Conservation (phyloP, 2,113 vertebrate species). For the Talpa occidentalis region DNA sequence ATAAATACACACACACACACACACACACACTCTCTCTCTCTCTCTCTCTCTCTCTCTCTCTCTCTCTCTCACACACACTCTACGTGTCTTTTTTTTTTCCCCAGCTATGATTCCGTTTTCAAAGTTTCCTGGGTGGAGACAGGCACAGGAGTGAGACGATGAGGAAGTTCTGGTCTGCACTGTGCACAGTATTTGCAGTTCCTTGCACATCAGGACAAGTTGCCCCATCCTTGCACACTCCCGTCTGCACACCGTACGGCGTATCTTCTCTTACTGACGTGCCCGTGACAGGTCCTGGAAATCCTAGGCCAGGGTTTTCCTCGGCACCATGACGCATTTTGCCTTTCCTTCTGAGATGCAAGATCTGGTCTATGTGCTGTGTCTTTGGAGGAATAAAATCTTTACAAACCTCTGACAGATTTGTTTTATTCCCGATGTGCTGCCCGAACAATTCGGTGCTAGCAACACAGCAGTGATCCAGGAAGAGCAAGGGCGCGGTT, state of each 20-base stretch:
- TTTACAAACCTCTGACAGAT: neutral
- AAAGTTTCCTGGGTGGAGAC: neutral
- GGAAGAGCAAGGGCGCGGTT: neutral
- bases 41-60: no score
- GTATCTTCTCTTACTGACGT: constrained; percentile 51
- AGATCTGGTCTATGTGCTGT: neutral
- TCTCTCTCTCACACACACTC: no score
- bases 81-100: constrained; percentile 67
- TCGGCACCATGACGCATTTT: neutral
- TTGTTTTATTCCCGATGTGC: constrained; percentile 13
- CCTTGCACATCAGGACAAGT: constrained; percentile 53
- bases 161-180: constrained; percentile 54
- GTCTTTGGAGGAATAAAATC: neutral
- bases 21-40: no score
- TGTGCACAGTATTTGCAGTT: constrained; percentile 48
- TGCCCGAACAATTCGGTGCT: neutral
- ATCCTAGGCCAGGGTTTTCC: neutral
- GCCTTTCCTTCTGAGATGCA: constrained; percentile 21
- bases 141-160: neutral
- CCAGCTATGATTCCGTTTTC: constrained; percentile 54
- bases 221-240: constrained; percentile 66
- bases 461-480: neutral
- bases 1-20: neutral
- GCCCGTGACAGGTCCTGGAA: neutral
- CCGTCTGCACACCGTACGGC: constrained; percentile 32